Evolutionary conservation across 1,140 invertebrate genomes (phyloP).

Genomic region (Babylonia areolata): DNA sequence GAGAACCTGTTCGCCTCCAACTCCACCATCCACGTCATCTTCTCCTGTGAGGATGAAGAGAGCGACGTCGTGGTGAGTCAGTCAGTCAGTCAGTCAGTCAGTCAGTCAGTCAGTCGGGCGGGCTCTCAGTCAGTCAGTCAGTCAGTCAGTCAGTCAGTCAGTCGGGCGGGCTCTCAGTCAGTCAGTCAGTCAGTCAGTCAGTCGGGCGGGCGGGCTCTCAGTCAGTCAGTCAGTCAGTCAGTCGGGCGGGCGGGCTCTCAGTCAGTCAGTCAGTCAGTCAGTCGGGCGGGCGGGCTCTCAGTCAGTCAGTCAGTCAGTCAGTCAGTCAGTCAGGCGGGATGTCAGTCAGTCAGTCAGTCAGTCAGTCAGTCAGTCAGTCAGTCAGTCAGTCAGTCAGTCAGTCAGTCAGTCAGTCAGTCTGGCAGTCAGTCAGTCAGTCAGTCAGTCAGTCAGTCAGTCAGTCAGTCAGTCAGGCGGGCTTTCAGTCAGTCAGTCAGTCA

Average conservation of each 20-base stretch:
- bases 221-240: too few species aligned
- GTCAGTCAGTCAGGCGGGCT: slow-evolving; percentile 16
- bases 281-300: too few species aligned
- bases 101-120: too few species aligned
- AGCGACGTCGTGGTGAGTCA: neutral
- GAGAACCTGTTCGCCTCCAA: too few species aligned
- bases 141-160: neutral
- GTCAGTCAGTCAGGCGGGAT: slow-evolving; percentile 32
- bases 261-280: too few species aligned
- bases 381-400: slow-evolving; percentile 35
- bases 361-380: slow-evolving; percentile 26
- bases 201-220: too few species aligned
- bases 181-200: too few species aligned
- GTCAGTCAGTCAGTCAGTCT: slow-evolving; percentile 28
- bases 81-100: slow-evolving; percentile 30
- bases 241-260: too few species aligned
- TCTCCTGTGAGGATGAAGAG: too few species aligned
- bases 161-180: too few species aligned
- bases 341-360: neutral
- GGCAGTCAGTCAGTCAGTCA: slow-evolving; percentile 27
- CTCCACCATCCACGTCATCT: too few species aligned
- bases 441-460: slow-evolving; percentile 27
- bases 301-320: slow-evolving; percentile 37
- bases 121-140: neutral
- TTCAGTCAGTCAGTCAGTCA: slow-evolving; percentile 26